A percentile compares a stretch with the other conserved stretches of the same genome.
Conservation (phyloP, 2,888 invertebrate genomes). For the Xanthia togata region DNA sequence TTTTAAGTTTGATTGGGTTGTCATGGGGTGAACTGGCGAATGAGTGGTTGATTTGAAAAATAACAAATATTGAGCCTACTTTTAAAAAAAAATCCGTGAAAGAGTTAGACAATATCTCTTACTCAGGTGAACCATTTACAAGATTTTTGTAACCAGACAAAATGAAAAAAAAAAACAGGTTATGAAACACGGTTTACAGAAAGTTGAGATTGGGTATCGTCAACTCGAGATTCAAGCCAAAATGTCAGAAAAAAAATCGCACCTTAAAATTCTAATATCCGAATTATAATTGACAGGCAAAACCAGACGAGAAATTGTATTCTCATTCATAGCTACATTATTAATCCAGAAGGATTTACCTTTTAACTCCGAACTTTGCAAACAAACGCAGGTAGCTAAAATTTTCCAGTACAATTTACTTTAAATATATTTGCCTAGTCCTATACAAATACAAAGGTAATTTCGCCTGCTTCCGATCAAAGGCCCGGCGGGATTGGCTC, state of each 20-base stretch:
- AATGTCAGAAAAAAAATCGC: not conserved
- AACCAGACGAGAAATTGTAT: not conserved
- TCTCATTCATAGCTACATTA: not conserved
- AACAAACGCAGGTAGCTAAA: not conserved
- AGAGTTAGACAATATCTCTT: not conserved
- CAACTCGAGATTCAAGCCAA: not conserved
- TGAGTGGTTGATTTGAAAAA: not conserved
- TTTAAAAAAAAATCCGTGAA: not conserved
- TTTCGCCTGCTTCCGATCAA: slow-evolving; percentile 27
- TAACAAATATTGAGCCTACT: not conserved
- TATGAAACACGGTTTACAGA: not conserved
- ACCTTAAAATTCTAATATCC: not conserved
- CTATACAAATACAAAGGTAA: slow-evolving; percentile 21
- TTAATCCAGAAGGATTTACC: not conserved
- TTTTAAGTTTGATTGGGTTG: slow-evolving; percentile 33
- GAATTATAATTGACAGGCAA: not conserved
- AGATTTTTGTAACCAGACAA: not conserved
- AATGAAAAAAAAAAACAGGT: not conserved
- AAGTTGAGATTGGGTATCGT: not conserved
- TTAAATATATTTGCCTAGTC: slow-evolving; percentile 13
- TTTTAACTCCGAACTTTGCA: not conserved
- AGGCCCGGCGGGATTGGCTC: slow-evolving; percentile 44
- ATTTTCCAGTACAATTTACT: not conserved
- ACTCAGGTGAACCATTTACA: not conserved
- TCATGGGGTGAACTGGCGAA: slow-evolving; percentile 12